These are phyloP conservation scores for Pteronotus mesoamericanus DNA, from an alignment of 2,797 vertebrate species.

Conservation along the genomic window DNA sequence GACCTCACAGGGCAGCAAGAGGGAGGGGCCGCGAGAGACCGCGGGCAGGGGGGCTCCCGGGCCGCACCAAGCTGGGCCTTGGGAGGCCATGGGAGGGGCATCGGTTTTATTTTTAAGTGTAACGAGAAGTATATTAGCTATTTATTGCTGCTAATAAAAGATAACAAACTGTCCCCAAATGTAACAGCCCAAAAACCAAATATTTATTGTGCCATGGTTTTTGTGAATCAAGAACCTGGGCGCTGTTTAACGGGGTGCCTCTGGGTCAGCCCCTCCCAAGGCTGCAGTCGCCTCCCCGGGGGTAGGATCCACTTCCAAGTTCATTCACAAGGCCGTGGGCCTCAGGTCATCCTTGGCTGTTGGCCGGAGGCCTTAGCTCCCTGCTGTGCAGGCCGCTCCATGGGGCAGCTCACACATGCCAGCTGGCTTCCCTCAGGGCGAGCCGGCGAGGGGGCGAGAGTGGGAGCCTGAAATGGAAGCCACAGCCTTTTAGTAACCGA, in stretches of 20 bases:
- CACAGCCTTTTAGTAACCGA: background rate
- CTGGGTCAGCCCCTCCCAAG: background rate
- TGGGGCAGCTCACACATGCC: background rate
- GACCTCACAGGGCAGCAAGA: background rate
- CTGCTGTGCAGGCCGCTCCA: background rate
- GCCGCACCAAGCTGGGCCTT: background rate
- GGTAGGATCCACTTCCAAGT: background rate
- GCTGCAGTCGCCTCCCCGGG: background rate
- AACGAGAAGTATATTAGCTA: background rate
- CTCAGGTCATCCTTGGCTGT: background rate
- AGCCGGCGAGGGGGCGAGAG: background rate
- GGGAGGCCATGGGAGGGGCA: background rate
- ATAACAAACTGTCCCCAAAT: background rate
- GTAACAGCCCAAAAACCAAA: background rate
- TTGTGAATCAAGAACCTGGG: background rate
- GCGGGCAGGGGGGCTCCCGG: background rate
- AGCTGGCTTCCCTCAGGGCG: background rate
- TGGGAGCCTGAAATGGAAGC: background rate
- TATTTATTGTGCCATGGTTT: background rate
- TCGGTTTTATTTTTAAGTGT: conserved; percentile 4
- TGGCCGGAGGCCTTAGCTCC: background rate
- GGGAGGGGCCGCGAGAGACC: background rate
- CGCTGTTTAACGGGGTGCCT: background rate
- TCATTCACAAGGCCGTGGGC: background rate
- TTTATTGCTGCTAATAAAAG: background rate